Evolutionary conservation across 1,140 invertebrate genomes (phyloP).

Genomic region (Oncopeltus fasciatus): DNA sequence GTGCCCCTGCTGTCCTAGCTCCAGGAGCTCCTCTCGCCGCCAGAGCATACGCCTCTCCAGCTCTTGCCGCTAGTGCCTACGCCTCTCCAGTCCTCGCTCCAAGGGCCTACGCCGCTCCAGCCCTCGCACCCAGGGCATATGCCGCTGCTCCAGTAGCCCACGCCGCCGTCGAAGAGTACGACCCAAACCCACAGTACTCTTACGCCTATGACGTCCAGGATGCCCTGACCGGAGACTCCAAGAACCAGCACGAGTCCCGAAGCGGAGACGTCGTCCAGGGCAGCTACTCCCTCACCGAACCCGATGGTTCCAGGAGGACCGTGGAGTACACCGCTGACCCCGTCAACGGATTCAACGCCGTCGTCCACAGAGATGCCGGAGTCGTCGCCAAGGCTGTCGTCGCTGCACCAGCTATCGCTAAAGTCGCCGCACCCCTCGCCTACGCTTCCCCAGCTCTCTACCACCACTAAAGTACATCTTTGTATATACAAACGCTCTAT

Average conservation of each 20-base stretch:
- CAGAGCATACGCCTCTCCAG: conserved; percentile 18
- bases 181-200: conserved; percentile 32
- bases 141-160: no score
- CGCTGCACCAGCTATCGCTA: neutral
- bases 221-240: neutral
- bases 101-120: neutral
- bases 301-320: no score
- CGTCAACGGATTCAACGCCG: no score
- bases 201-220: conserved; percentile 25
- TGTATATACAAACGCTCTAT: neutral
- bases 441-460: neutral
- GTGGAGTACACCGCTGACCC: no score
- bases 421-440: neutral
- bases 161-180: conserved; percentile 30
- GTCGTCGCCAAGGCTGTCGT: neutral
- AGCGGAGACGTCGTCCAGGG: no score
- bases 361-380: no score
- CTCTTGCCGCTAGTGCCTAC: neutral
- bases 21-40: conserved; percentile 20
- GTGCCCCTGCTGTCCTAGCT: conserved; percentile 21
- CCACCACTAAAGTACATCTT: neutral
- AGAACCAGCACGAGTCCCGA: no score
- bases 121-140: neutral
- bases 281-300: no score
- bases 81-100: neutral